Evolutionary conservation across 2,888 invertebrate species (phyloP), one percentile per base, ranked within the genome.

Genomic region (Patella depressa): DNA sequence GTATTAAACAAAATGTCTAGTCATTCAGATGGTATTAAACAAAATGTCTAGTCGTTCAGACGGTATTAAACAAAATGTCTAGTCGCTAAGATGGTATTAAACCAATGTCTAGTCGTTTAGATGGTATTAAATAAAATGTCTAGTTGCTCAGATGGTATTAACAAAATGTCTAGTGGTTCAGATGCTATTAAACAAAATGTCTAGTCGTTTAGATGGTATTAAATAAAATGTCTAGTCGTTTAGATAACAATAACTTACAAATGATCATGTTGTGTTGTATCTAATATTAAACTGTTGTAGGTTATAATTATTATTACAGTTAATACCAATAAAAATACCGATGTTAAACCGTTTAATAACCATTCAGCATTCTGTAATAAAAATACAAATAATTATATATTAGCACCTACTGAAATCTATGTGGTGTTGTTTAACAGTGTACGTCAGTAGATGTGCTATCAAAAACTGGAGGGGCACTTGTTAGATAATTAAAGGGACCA

Each of bases 331-430:
- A 76, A 15, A 53, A 71, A 59, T 55, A 76, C 65, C 3, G 59
- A 34, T 34, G 72, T 76, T 24, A 65, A 72, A 19, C 76, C 76
- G 17, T 69, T 53, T 34, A 76, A 53, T 73, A 76, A 72, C 76
- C 76, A 76, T 12, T 57, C 54, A 15, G 72, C 73, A 76, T 76
- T 76, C 76, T 76, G 75, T 19, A 75, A 71, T 24, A 53, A 0
- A 29, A 17, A 57, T 9, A 15, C 7, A 34, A 34, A 34, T 34
- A 34, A 34, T 34, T 4, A 34, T 34, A 34, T 34, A 34, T 34
- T 34, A 34, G 7, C 34, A 34, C 34, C 4, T 34, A 5, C 34
- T 34, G 34, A 34, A 34, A 34, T 34, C 34, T 34, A 34, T 34
- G 5, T 34, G 34, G 34, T 34, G 34, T 34, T 34, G 34, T 34